Percentiles rank a stretch among this genome's conserved stretches.
Conservation (phyloP, 2,888 invertebrate species). For the Eumacrocentrus americanus region DNA sequence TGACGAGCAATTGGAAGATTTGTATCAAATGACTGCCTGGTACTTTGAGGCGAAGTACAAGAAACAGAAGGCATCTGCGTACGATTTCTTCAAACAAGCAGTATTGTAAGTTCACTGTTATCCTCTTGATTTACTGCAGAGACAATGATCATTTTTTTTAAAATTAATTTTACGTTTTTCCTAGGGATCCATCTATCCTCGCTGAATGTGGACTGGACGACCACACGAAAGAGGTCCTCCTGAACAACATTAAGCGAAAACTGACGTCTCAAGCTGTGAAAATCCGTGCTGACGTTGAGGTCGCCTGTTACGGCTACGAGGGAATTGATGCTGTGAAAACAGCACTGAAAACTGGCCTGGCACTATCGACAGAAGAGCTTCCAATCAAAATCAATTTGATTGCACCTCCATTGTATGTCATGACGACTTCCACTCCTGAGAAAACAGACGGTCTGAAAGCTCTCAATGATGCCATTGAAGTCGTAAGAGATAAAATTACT, state of each 20-base stretch:
- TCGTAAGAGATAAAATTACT: slow-evolving; percentile 83
- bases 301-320: slow-evolving; percentile 95
- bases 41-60: slow-evolving; percentile 96
- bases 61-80: slow-evolving; percentile 92
- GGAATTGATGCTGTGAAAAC: slow-evolving; percentile 98
- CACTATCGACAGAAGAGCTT: slow-evolving; percentile 88
- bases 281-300: slow-evolving; percentile 91
- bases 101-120: slow-evolving; percentile 75
- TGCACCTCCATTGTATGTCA: slow-evolving; percentile 97
- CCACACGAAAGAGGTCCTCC: slow-evolving; percentile 86
- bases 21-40: slow-evolving; percentile 98
- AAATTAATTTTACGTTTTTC: slow-evolving; percentile 15
- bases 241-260: slow-evolving; percentile 94
- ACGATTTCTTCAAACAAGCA: slow-evolving; percentile 98
- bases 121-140: background rate
- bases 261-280: slow-evolving; percentile 97
- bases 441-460: slow-evolving; percentile 91
- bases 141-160: background rate
- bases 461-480: slow-evolving; percentile 86
- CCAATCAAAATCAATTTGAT: slow-evolving; percentile 99
- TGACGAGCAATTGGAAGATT: slow-evolving; percentile 91
- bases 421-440: slow-evolving; percentile 98
- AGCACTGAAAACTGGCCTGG: slow-evolving; percentile 87
- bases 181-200: slow-evolving; percentile 90
- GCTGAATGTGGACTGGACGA: slow-evolving; percentile 96